A percentile compares a stretch with the other conserved stretches of the same genome.
These are phyloP conservation scores for Penaeus indicus DNA, from an alignment of 1,140 invertebrate genomes.

Conservation along the genomic window DNA sequence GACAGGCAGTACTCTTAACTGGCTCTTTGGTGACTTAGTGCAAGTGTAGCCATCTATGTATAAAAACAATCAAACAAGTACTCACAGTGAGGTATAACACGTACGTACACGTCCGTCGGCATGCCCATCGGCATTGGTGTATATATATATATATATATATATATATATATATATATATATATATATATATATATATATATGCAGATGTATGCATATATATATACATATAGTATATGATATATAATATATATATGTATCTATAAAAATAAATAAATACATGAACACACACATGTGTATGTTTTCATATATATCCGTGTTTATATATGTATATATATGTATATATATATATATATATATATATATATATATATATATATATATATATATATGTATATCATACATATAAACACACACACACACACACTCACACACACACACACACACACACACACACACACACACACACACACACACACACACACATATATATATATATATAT, in stretches of 20 bases:
- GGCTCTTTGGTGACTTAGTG: too few species aligned
- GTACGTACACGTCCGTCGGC: not conserved
- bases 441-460: slow-evolving; percentile 12
- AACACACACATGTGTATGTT: not conserved
- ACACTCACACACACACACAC: slow-evolving; percentile 4
- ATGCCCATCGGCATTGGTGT: too few species aligned
- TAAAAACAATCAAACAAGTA: not conserved
- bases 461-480: slow-evolving; percentile 12
- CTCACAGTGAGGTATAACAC: not conserved
- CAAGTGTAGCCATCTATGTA: too few species aligned
- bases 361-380: slow-evolving; percentile 20
- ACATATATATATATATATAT: slow-evolving; percentile 31
- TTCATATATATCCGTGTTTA: slow-evolving; percentile 5
- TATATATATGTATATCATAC: slow-evolving; percentile 10
- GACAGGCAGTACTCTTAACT: too few species aligned
- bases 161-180: slow-evolving; percentile 20
- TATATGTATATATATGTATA: slow-evolving; percentile 2
- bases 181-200: too few species aligned
- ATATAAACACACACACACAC: not conserved
- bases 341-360: slow-evolving; percentile 22
- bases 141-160: slow-evolving; percentile 11
- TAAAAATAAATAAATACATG: not conserved
- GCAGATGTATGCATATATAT: too few species aligned
- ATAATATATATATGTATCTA: not conserved
- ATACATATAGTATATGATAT: not conserved